Evolutionary conservation across 2,888 invertebrate species (phyloP), one percentile per base, ranked within the genome.

Genomic region (Branchellion lobata): DNA sequence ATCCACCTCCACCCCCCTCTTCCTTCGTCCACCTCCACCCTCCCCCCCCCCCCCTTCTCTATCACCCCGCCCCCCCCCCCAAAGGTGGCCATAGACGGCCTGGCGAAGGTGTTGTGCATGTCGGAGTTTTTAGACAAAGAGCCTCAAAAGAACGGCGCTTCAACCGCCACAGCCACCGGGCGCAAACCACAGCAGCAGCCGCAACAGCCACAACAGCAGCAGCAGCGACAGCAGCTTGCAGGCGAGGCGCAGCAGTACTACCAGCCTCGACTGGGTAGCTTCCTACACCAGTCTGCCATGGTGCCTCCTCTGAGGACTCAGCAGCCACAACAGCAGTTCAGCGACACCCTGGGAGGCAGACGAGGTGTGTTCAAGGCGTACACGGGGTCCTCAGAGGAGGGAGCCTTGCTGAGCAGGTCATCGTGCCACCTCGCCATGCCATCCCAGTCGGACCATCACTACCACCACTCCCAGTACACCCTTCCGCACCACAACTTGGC

Each of bases 101-200:
- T 87, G 72, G 86, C 86, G 1, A 82, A 85, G 18, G 81, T 86
- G 14, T 83, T 87, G 79, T 87, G 86, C 81, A 86, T 87, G 86
- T 79, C 57, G 21, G 82, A 82, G 47, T 80, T 76, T 8, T 47
- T 81, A 18, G 82, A 82, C 34, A 77, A 74, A 47, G 82, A 82
- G 1, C 36, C 74, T 11, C 72, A 79, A 1, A 72, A 69, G 8
- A 11, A 57, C 1, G n/a, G n/a, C 65, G 29, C 68, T 40, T 31
- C 31, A 31, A 29, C 3, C 31, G 29, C 71, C 29, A 36, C 21
- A 21, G 29, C 71, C 31, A 14, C 29, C 27, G 5, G 27, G 3
- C 8, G 18, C 53, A 29, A 29, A 40, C 29, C 40, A 21, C 47
- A 74, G 11, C n/a, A 29, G 36, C 51, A 40, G 14, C 40, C 40